Base-by-base conservation (phyloP, 2,888 invertebrate species). In the Teleiodes luculella region DNA sequence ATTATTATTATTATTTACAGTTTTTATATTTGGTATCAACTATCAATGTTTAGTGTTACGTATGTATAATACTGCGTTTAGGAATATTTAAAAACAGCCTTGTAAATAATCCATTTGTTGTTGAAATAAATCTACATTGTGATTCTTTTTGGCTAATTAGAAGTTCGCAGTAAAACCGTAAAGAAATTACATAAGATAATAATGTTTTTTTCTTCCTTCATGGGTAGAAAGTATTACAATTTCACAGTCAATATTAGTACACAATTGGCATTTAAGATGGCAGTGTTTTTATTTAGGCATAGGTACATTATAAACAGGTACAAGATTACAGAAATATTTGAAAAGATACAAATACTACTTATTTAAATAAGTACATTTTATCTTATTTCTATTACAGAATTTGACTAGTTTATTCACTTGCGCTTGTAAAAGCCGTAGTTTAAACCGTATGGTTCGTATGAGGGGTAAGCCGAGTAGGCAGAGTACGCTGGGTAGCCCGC, bases 401-500 rank as follows among this genome's bases (percentile, higher is more conserved):
- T 43, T 43, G 13, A 28, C 24, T 28, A 37, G 43, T n/a, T 11
- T 6, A 47, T 47, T 47, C 31, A 47, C 47, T 47, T 47, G 47
- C 47, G 47, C 11, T 47, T 47, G 31, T 33, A 47, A 37, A 50
- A 41, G 28, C 49, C 53, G 43, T 54, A 54, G 50, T 47, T 49
- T 14, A 50, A 51, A 41, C 48, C 50, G 20, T 46, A 50, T 10
- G 31, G 11, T 7, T 47, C 54, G 53, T 51, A 55, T 16, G 57
- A 54, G 20, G 51, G 51, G 28, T 28, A 20, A 7, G 43, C 47
- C 10, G 47, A 30, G 28, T 36, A 55, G 41, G 31, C 43, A 37
- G 58, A 52, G 52, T 59, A 59, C 7, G 59, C 48, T 10, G 30
- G 30, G 47, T 47, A 47, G 31, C 24, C 13, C n/a, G 31, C 47